Percentiles rank a stretch among this genome's conserved stretches.
phyloP scores from a whole-genome alignment of 2,113 vertebrate genomes.

The Crotophaga sulcirostris region DNA sequence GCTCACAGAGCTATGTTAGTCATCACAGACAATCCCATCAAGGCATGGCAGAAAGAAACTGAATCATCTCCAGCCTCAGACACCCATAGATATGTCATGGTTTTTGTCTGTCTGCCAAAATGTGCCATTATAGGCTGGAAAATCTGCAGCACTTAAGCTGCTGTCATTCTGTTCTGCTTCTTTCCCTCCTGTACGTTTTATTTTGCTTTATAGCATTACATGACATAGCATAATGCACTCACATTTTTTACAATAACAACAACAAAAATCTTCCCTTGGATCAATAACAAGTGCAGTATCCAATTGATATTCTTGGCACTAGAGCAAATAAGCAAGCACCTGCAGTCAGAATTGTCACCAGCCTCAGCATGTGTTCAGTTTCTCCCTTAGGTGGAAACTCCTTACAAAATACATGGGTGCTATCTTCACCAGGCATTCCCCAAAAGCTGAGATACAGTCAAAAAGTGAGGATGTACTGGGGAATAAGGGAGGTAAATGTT shows the following conservation, averaged over 20 bases:
- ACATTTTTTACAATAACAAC: slow-evolving; percentile 6
- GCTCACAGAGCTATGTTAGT: not conserved
- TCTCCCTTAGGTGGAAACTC: not conserved
- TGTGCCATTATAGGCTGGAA: not conserved
- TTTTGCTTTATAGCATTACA: slow-evolving; percentile 14
- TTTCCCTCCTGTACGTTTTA: not conserved
- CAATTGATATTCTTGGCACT: slow-evolving; percentile 60
- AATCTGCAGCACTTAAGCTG: not conserved
- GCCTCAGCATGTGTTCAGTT: fast-evolving
- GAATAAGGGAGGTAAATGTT: not conserved
- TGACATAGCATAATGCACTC: slow-evolving; percentile 33
- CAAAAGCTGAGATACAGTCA: not conserved
- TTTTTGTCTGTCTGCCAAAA: not conserved
- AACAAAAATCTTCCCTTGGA: slow-evolving; percentile 32
- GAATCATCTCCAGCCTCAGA: slow-evolving; percentile 5
- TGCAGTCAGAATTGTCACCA: not conserved
- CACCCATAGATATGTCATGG: not conserved
- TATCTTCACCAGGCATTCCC: not conserved
- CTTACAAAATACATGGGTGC: not conserved
- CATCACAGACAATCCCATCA: not conserved
- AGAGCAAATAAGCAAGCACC: slow-evolving; percentile 15
- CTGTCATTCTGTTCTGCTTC: not conserved
- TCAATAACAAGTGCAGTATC: slow-evolving; percentile 46
- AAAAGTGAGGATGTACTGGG: not conserved
- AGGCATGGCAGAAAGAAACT: not conserved